Percentiles rank a stretch among this genome's conserved stretches.
Conservation (phyloP, 92 coral and sea anemone genomes). For the Metridium senile region DNA sequence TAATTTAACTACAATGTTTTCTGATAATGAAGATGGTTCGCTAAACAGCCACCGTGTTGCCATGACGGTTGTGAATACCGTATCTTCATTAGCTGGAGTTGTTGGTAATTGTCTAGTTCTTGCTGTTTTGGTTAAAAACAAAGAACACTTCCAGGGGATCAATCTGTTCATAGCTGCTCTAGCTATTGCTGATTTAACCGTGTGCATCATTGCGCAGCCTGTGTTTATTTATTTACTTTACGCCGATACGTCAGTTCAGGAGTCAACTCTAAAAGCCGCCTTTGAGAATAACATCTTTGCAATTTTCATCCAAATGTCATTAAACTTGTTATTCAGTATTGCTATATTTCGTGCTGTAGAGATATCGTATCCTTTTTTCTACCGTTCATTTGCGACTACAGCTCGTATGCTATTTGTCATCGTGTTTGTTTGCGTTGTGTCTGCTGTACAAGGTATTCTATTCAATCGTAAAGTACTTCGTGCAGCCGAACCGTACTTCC, state of each 20-base stretch:
- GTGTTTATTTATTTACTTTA: conserved; percentile 50
- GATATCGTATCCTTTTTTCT: conserved; percentile 42
- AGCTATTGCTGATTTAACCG: conserved; percentile 47
- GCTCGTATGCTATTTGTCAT: conserved; percentile 32
- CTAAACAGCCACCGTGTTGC: conserved; percentile 4
- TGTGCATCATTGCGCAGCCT: conserved; percentile 58
- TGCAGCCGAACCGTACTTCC: conserved; percentile 33
- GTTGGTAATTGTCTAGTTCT: conserved; percentile 45
- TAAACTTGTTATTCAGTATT: conserved; percentile 49
- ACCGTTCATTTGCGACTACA: conserved; percentile 49
- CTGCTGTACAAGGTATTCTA: conserved; percentile 44
- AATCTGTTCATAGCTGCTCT: conserved; percentile 58
- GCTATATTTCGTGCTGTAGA: conserved; percentile 57
- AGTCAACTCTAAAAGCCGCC: conserved; percentile 18
- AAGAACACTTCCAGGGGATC: conserved; percentile 58
- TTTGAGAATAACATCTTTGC: conserved; percentile 47
- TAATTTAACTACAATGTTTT: too few relatives aligned
- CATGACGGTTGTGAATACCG: conserved; percentile 39
- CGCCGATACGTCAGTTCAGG: conserved; percentile 1
- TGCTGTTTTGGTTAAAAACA: conserved; percentile 29
- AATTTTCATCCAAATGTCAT: conserved; percentile 49
- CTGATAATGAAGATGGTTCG: not conserved
- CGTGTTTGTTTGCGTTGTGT: conserved; percentile 21
- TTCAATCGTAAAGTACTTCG: conserved; percentile 27
- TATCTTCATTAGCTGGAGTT: conserved; percentile 37